Conservation (phyloP, 2,797 vertebrate genomes). For the Capromys pilorides region DNA sequence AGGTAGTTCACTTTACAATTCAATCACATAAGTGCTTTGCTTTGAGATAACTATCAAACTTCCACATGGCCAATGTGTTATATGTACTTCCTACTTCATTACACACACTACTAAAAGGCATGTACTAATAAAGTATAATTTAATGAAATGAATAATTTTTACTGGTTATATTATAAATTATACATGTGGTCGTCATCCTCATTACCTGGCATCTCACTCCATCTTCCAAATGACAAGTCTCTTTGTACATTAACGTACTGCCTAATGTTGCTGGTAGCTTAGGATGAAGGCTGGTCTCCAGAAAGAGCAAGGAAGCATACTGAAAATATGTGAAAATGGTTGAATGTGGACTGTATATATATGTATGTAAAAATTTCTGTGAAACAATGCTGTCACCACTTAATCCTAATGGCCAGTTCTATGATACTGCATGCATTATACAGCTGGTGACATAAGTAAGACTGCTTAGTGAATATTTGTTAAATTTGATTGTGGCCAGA, state of each 20-base stretch:
- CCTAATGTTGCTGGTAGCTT: not conserved
- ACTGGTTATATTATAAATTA: not conserved
- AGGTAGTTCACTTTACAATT: conserved; percentile 37
- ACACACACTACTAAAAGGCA: conserved; percentile 50
- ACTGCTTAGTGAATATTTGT: too few species aligned
- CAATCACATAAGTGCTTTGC: not conserved
- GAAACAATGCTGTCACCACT: too few species aligned
- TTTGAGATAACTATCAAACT: conserved; percentile 56
- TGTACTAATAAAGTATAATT: not conserved
- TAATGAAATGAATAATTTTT: conserved; percentile 36
- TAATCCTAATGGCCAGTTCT: too few species aligned
- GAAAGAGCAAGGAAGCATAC: not conserved
- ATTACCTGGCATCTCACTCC: not conserved
- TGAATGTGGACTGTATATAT: too few species aligned
- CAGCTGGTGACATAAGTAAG: too few species aligned
- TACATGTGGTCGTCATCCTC: not conserved
- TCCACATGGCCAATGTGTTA: not conserved
- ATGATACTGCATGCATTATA: too few species aligned
- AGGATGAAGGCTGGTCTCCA: not conserved
- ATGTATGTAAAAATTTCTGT: too few species aligned
- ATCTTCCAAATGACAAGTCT: not conserved
- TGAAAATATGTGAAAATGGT: too few species aligned
- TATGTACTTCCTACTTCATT: conserved; percentile 23
- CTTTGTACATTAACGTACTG: not conserved
- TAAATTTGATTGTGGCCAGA: too few species aligned